Conservation (phyloP, 2,888 invertebrate genomes). For the Caenorhabditis sp. region DNA sequence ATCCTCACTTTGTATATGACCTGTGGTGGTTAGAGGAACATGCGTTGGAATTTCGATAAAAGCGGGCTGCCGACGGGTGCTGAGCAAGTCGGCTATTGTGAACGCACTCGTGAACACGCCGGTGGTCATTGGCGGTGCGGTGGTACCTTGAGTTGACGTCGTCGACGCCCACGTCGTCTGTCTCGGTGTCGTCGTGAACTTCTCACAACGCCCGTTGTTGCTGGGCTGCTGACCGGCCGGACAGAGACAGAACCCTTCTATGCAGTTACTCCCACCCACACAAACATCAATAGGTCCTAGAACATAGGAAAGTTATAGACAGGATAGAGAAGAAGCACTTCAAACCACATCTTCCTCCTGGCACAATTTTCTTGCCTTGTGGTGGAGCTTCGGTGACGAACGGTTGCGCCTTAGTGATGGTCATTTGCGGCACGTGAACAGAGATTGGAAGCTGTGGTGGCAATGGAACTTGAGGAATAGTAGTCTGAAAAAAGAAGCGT, state of each 20-base stretch:
- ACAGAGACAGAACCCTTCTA: constrained; percentile 76
- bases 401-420: constrained; percentile 48
- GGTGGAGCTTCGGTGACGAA: constrained; percentile 48
- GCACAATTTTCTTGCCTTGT: constrained; percentile 67
- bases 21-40: constrained; percentile 57
- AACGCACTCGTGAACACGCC: constrained; percentile 39
- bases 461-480: constrained; percentile 41
- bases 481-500: constrained; percentile 31
- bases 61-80: constrained; percentile 54
- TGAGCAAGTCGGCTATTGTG: constrained; percentile 51
- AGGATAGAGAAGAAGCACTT: constrained; percentile 47
- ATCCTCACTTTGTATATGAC: constrained; percentile 55
- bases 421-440: constrained; percentile 39
- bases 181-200: constrained; percentile 50
- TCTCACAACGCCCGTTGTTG: constrained; percentile 67
- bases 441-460: constrained; percentile 33
- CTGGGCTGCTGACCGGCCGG: constrained; percentile 74
- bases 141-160: constrained; percentile 48
- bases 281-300: constrained; percentile 77
- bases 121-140: constrained; percentile 38
- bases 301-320: constrained; percentile 53
- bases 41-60: constrained; percentile 64
- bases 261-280: constrained; percentile 76
- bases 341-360: constrained; percentile 71
- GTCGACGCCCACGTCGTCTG: constrained; percentile 37